phyloP scores from a whole-genome alignment of 2,888 invertebrate genomes.

The Calliopum simillimum region DNA sequence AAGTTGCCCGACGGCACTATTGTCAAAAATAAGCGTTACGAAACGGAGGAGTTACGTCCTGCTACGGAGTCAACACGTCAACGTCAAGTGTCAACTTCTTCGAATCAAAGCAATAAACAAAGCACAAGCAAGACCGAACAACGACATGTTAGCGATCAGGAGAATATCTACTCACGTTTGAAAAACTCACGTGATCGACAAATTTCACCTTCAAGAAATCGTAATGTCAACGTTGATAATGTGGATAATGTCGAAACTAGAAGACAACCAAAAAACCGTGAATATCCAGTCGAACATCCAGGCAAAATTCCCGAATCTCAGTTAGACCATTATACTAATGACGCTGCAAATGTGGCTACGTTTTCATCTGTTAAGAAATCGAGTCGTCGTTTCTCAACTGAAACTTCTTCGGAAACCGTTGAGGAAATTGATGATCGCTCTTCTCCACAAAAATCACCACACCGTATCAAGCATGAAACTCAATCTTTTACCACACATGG shows the following conservation, averaged over 20 bases:
- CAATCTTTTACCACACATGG: constrained; percentile 56
- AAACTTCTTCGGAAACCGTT: constrained; percentile 62
- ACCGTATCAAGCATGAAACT: constrained; percentile 36
- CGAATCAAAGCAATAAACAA: constrained; percentile 44
- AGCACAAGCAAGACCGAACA: constrained; percentile 36
- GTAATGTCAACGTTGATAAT: constrained; percentile 48
- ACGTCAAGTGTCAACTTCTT: constrained; percentile 42
- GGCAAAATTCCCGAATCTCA: constrained; percentile 33
- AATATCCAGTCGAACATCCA: constrained; percentile 32
- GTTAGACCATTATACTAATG: constrained; percentile 44
- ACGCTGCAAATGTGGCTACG: constrained; percentile 51
- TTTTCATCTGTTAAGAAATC: constrained; percentile 62
- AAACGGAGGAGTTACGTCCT: constrained; percentile 68
- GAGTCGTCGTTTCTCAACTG: constrained; percentile 61
- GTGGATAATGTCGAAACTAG: constrained; percentile 57
- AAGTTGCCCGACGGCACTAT: constrained; percentile 76
- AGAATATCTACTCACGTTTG: constrained; percentile 46
- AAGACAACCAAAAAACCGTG: constrained; percentile 34
- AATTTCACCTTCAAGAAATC: constrained; percentile 33
- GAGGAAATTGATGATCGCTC: constrained; percentile 52
- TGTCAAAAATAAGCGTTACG: constrained; percentile 77
- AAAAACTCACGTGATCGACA: constrained; percentile 40
- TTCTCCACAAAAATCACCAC: constrained; percentile 30
- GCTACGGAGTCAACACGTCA: constrained; percentile 46
- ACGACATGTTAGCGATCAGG: constrained; percentile 39